Evolutionary conservation across 2,797 vertebrate genomes (phyloP), one percentile per base, ranked within the genome.

Genomic region (Eutrigla gurnardus): DNA sequence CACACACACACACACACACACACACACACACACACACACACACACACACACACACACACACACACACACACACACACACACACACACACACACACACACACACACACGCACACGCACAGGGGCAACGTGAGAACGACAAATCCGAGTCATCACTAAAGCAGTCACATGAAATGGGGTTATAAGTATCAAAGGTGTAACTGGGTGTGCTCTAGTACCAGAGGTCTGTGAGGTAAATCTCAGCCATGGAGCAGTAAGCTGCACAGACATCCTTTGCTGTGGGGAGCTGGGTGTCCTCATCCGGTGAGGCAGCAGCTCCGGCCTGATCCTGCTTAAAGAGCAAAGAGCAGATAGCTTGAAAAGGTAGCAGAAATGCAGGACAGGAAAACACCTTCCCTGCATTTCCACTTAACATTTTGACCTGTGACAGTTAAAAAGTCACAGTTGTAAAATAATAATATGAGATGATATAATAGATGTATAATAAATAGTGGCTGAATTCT

Each of bases 181-280:
- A 55, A 12, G 6, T 62, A 60, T 78, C 58, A 59, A 53, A 14
- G 47, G 65, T 50, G 53, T 45, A 53, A 52, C 47, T 71, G 11
- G 8, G 42, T 68, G 15, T 49, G 57, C 57, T 76, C 8, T 39
- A 40, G 88, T 94, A 96, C 96, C 96, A 96, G 73, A 96, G 94
- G 91, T 96, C 95, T 65, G 96, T 95, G 47, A 96, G 91, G 87
- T 95, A 96, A 86, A 96, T 95, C 90, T 96, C 96, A 12, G 95
- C 94, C 0, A 96, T 85, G 40, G 95, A 96, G 80, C 96, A 96
- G 90, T 94, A 95, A 58, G 95, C 96, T 63, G 92, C 89, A 64
- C 93, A 93, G 42, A 95, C 89, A 18, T 96, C 95, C 77, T 95
- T 95, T 2, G 63, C 53, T 67, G 91, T 93, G 25, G 89, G 91